phyloP scores from a whole-genome alignment of 30 jellyfish, hydroid and myxozoan species.

The Aurelia aurita region DNA sequence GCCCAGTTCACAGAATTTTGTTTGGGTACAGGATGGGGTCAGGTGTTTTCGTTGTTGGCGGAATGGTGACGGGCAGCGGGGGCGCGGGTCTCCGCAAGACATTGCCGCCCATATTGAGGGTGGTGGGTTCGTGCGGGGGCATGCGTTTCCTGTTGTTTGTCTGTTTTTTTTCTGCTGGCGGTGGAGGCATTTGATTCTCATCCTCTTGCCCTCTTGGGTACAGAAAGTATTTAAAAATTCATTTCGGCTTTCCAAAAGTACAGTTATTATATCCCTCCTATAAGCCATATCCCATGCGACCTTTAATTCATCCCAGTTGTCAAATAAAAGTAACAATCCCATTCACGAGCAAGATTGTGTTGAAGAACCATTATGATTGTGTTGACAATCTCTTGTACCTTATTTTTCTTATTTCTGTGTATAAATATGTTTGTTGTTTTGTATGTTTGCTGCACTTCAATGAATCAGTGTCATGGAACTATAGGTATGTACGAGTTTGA shows the following conservation, averaged over 20 bases:
- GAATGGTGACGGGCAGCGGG: too few relatives aligned
- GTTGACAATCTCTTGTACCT: slow-evolving; percentile 1
- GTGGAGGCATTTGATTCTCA: not conserved
- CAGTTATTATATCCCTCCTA: not conserved
- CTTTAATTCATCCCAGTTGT: not conserved
- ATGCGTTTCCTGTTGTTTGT: too few relatives aligned
- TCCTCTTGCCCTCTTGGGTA: slow-evolving; percentile 8
- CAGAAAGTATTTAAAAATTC: not conserved
- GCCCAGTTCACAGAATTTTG: too few relatives aligned
- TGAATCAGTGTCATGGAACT: not conserved
- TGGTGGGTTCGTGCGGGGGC: too few relatives aligned
- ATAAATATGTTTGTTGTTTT: not conserved
- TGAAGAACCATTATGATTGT: slow-evolving; percentile 16
- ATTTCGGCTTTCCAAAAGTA: slow-evolving; percentile 13
- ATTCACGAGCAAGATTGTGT: slow-evolving; percentile 29
- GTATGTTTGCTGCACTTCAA: slow-evolving; percentile 26
- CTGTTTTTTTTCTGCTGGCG: not conserved
- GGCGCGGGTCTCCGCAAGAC: too few relatives aligned
- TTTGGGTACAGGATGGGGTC: too few relatives aligned
- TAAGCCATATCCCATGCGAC: slow-evolving; percentile 10
- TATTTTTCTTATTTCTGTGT: slow-evolving; percentile 9
- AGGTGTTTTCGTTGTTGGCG: too few relatives aligned
- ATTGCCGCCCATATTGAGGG: too few relatives aligned
- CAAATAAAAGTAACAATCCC: slow-evolving; percentile 15
- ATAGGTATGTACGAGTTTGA: slow-evolving; percentile 3